phyloP scores from a whole-genome alignment of 2,797 vertebrate species.

The Parotocinclus haroldoi region DNA sequence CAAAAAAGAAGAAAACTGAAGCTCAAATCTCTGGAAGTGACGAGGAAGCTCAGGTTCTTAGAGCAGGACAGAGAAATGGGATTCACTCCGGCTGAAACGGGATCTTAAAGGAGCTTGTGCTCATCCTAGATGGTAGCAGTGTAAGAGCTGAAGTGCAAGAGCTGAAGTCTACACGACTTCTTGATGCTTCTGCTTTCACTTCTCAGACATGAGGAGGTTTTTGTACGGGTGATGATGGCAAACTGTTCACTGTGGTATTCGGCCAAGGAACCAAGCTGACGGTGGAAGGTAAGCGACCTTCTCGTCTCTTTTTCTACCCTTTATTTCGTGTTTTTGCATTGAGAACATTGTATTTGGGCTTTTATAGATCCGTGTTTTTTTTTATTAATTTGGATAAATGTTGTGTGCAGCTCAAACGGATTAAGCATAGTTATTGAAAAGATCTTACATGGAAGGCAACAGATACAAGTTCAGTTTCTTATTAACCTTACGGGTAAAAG shows the following conservation, averaged over 20 bases:
- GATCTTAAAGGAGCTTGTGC: slow-evolving; percentile 1
- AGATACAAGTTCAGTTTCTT: no score
- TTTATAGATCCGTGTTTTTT: no score
- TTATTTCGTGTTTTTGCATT: no score
- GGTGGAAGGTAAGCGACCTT: slow-evolving; percentile 53
- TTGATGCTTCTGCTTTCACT: slow-evolving; percentile 13
- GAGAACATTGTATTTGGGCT: no score
- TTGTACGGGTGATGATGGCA: slow-evolving; percentile 48
- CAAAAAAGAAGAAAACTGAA: not conserved
- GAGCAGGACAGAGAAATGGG: slow-evolving; percentile 10
- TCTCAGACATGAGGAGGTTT: slow-evolving; percentile 38
- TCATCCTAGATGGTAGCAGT: slow-evolving; percentile 14
- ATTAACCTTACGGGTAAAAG: no score
- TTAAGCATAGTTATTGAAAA: no score
- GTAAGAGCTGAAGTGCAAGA: no score
- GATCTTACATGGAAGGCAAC: no score
- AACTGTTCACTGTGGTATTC: slow-evolving; percentile 67
- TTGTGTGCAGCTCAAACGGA: no score
- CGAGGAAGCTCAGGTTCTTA: no score
- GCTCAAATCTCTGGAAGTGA: not conserved
- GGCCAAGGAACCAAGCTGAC: slow-evolving; percentile 62
- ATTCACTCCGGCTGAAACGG: slow-evolving; percentile 5
- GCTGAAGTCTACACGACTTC: slow-evolving; percentile 13
- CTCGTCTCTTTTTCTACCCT: not conserved
- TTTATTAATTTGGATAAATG: no score